phyloP scores from a whole-genome alignment of 2,888 invertebrate genomes.

The Steromphala cineraria region DNA sequence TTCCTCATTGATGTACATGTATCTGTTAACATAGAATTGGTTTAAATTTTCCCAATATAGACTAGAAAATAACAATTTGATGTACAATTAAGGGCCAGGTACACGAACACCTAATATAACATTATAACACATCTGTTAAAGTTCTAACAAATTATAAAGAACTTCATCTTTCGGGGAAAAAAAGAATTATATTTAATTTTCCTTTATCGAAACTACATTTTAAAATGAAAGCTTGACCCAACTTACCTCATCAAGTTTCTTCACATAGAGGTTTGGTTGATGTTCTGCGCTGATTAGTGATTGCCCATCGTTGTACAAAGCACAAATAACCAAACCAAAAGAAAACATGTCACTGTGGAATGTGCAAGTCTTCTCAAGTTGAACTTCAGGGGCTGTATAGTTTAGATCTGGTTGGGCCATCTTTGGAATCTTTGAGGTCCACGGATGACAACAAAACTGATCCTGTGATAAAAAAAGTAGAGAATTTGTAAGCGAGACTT shows the following conservation, averaged over 20 bases:
- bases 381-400: constrained; percentile 95
- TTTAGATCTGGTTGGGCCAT: constrained; percentile 96
- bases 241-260: constrained; percentile 91
- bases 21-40: too few species aligned
- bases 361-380: constrained; percentile 81
- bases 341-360: constrained; percentile 97
- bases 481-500: background rate
- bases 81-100: too few species aligned
- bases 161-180: too few species aligned
- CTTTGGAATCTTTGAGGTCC: constrained; percentile 93
- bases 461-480: constrained; percentile 79
- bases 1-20: too few species aligned
- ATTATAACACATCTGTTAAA: too few species aligned
- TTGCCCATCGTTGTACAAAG: constrained; percentile 93
- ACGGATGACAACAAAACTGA: constrained; percentile 87
- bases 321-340: constrained; percentile 93
- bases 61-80: too few species aligned
- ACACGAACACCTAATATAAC: too few species aligned
- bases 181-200: too few species aligned
- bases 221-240: too few species aligned
- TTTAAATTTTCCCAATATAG: too few species aligned
- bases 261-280: constrained; percentile 90
- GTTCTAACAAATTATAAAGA: too few species aligned
- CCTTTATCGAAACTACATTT: too few species aligned
- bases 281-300: constrained; percentile 93